These are phyloP conservation scores for Adelges cooleyi DNA, from an alignment of 1,140 invertebrate genomes.

Conservation along the genomic window DNA sequence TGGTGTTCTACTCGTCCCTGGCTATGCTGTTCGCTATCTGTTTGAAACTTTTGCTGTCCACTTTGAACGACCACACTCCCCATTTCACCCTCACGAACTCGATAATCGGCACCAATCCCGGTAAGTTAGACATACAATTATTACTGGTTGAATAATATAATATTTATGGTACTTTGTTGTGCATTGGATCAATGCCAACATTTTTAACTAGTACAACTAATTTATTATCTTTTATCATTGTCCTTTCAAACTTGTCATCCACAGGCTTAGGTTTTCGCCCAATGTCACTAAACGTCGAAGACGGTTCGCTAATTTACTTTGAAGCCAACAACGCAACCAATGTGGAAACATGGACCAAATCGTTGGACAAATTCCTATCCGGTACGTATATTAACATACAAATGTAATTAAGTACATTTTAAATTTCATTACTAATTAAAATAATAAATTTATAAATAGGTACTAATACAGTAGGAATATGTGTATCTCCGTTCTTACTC, in stretches of 20 bases:
- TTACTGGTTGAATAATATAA: neutral
- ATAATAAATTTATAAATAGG: no score
- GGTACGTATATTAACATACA: constrained; percentile 51
- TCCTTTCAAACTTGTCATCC: no score
- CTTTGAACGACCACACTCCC: constrained; percentile 55
- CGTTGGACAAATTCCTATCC: constrained; percentile 56
- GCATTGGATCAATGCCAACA: no score
- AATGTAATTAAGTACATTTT: no score
- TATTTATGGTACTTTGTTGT: neutral
- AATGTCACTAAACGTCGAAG: constrained; percentile 55
- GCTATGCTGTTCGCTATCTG: constrained; percentile 68
- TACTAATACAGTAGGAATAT: no score
- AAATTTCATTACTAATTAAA: no score
- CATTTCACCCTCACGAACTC: constrained; percentile 59
- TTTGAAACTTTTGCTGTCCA: constrained; percentile 63
- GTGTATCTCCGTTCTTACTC: no score
- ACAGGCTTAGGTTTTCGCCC: constrained; percentile 75
- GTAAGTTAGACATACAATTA: constrained; percentile 38
- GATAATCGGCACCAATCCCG: constrained; percentile 78
- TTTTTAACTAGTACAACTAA: no score
- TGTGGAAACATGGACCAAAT: constrained; percentile 51
- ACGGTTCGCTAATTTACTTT: constrained; percentile 76
- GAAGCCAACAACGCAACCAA: constrained; percentile 51
- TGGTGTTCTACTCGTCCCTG: constrained; percentile 68
- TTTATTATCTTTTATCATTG: no score